These are phyloP conservation scores for Takifugu rubripes DNA, from an alignment of 2,797 vertebrate genomes.

Conservation along the genomic window DNA sequence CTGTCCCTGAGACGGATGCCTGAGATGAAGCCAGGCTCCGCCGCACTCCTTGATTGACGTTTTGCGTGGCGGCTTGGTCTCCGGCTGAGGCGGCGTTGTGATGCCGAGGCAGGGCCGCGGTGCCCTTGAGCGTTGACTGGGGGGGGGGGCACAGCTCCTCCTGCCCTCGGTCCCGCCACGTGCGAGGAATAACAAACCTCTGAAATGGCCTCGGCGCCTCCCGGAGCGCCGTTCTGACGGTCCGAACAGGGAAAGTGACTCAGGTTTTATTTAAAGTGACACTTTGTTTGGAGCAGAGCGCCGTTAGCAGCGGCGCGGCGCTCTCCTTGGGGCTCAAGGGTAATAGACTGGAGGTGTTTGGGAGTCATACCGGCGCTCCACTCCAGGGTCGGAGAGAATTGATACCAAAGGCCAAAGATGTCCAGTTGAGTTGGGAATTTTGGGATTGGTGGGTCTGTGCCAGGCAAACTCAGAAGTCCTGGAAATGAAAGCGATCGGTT, in stretches of 20 bases:
- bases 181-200: constrained; percentile 50
- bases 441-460: no score
- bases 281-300: constrained; percentile 50
- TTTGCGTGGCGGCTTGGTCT: constrained; percentile 29
- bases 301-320: constrained; percentile 41
- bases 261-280: constrained; percentile 52
- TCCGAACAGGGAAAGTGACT: constrained; percentile 34
- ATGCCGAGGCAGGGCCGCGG: constrained; percentile 30
- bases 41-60: constrained; percentile 27
- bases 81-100: constrained; percentile 20
- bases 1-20: constrained; percentile 54
- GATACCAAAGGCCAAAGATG: constrained; percentile 7
- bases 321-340: constrained; percentile 45
- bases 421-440: no score
- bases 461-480: no score
- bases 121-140: constrained; percentile 53
- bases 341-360: constrained; percentile 27
- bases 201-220: constrained; percentile 17
- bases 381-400: constrained; percentile 24
- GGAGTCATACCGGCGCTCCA: constrained; percentile 4
- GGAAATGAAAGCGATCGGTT: no score
- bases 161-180: constrained; percentile 42
- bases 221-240: constrained; percentile 22
- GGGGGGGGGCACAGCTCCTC: constrained; percentile 24
- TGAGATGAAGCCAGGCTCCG: constrained; percentile 17